Base-by-base conservation (phyloP, 2,113 vertebrate species). In the Pelecanus crispus region DNA sequence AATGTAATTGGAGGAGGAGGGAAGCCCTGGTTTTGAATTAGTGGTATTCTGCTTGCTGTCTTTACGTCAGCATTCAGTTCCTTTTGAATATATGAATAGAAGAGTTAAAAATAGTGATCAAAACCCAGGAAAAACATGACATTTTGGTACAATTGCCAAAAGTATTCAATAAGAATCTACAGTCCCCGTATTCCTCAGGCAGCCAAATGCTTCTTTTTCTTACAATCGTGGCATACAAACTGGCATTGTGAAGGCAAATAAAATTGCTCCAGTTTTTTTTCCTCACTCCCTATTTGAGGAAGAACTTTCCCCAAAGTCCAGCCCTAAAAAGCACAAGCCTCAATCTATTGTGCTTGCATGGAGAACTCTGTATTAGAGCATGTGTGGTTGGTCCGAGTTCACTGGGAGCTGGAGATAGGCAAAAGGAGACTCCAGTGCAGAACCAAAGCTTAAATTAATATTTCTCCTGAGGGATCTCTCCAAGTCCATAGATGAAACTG, bases 271-370 rank as follows among this genome's bases (percentile, higher is more conserved):
- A 20, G 5, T 21, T 44, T 68, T 68, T 26, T 26, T 65, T 4
- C 63, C 36, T 34, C 34, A 19, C 19, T 26, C 17, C n/a, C 20
- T 42, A 0, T 44, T 88, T 72, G 38, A 68, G 70, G 77, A 38
- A 53, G 65, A 53, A 5, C 38, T 87, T 72, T 4, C 42, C 81
- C 74, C 74, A 38, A 3, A 13, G 50, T 58, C 38, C 81, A 90
- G 34, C 55, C 32, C 4, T 45, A 4, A 3, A 16, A 40, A 42
- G 26, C 91, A 24, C n/a, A 40, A 2, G 10, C 4, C 42, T 58
- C 19, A 36, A 0, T 2, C 45, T 45, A 0, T 31, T 32, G 42
- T 22, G 28, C 66, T 53, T 22, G 29, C 2, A 0, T 2, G 56
- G 68, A 65, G 52, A 40, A 1, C 68, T 29, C 22, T 8, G 2